Evolutionary conservation across 2,797 vertebrate genomes (phyloP).

Genomic region (Eulemur coronatus): DNA sequence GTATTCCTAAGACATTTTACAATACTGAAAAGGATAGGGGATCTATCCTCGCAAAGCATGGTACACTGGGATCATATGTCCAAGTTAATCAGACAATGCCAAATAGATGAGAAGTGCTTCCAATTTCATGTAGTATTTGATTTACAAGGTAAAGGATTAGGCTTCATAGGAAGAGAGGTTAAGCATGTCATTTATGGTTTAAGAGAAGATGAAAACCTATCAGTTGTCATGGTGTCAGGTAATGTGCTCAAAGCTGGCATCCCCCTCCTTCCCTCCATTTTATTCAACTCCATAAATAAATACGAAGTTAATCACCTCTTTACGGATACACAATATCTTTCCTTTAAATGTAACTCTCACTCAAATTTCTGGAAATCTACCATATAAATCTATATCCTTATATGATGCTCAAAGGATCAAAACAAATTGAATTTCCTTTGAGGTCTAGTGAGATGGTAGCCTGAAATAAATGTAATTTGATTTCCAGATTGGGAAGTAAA

Average conservation of each 20-base stretch:
- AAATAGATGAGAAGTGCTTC: background rate
- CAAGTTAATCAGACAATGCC: conserved; percentile 12
- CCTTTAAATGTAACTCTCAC: background rate
- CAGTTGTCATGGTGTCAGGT: background rate
- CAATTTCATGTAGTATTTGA: background rate
- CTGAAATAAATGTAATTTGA: background rate
- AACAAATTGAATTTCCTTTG: conserved; percentile 4
- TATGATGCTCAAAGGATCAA: background rate
- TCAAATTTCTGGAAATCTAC: background rate
- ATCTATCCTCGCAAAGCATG: background rate
- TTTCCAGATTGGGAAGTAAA: background rate
- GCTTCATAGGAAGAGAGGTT: conserved; percentile 43
- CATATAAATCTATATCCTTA: background rate
- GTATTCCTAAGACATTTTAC: background rate
- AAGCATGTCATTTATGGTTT: conserved; percentile 19
- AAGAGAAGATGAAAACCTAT: conserved; percentile 44
- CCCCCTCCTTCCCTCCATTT: background rate
- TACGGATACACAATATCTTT: background rate
- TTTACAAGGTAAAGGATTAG: conserved; percentile 59
- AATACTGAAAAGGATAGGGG: background rate
- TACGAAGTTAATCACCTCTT: background rate
- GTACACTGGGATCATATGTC: background rate
- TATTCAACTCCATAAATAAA: background rate
- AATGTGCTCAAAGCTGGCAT: background rate
- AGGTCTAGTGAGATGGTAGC: background rate